phyloP scores from a whole-genome alignment of 2,888 invertebrate species.

The Dinocampus coccinellae region DNA sequence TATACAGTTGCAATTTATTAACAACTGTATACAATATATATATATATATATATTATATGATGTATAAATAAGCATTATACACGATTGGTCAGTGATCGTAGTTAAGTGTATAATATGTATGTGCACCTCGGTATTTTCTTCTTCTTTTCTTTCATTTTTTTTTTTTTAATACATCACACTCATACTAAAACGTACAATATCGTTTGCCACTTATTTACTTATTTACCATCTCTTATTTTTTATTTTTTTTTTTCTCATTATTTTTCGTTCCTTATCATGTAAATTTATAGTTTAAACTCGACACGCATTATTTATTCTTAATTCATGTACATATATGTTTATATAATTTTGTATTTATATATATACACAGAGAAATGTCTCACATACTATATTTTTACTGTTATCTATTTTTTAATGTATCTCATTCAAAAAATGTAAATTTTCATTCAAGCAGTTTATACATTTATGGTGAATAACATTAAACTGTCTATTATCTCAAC shows the following conservation, averaged over 20 bases:
- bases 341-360: neutral
- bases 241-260: neutral
- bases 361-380: neutral
- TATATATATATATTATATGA: neutral
- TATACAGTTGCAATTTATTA: neutral
- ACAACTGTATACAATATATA: neutral
- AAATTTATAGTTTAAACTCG: neutral
- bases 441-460: neutral
- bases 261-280: neutral
- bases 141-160: neutral
- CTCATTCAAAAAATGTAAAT: slow-evolving; percentile 13
- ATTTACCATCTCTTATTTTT: too few species aligned
- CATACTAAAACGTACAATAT: neutral
- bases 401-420: neutral
- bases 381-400: neutral
- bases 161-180: neutral
- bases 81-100: neutral
- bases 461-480: neutral
- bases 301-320: slow-evolving; percentile 1
- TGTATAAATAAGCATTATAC: neutral
- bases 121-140: neutral
- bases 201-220: neutral
- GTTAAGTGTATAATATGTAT: neutral
- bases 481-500: slow-evolving; percentile 1
- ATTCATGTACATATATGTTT: neutral